A percentile compares a stretch with the other conserved stretches of the same genome.
phyloP scores from a whole-genome alignment of 2,797 vertebrate species.

The Arnoldichthys spilopterus region DNA sequence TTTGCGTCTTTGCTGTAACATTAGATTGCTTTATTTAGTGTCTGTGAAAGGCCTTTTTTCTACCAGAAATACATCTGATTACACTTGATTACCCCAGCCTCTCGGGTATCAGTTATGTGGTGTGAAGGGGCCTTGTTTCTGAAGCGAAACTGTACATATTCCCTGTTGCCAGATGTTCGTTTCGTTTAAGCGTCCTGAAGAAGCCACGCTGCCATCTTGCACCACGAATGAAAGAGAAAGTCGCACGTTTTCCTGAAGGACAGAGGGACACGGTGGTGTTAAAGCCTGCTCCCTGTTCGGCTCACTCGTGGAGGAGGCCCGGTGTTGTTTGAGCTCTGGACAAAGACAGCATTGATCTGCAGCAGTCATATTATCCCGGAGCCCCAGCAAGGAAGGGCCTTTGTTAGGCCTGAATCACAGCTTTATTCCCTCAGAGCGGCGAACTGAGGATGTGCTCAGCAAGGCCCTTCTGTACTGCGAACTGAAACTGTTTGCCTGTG shows the following conservation, averaged over 20 bases:
- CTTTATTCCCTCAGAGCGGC: constrained; percentile 37
- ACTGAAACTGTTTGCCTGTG: background rate
- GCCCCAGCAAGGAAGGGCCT: constrained; percentile 21
- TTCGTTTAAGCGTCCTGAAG: background rate
- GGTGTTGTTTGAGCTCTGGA: constrained; percentile 47
- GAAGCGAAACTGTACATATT: background rate
- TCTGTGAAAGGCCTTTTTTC: background rate
- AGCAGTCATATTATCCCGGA: constrained; percentile 52
- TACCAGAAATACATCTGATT: background rate
- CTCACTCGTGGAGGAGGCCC: constrained; percentile 38
- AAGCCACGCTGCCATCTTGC: constrained; percentile 20
- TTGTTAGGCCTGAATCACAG: constrained; percentile 41
- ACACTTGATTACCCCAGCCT: background rate
- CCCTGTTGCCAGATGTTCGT: background rate
- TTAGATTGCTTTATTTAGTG: background rate
- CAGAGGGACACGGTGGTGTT: constrained; percentile 28
- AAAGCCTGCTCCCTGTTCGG: constrained; percentile 35
- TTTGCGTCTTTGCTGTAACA: background rate
- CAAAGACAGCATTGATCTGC: constrained; percentile 69
- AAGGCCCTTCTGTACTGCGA: background rate
- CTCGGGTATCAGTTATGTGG: background rate
- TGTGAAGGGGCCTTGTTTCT: background rate
- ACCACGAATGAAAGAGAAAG: background rate
- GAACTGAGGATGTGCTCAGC: constrained; percentile 9
- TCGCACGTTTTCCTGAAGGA: constrained; percentile 34